phyloP scores from a whole-genome alignment of 1,140 invertebrate species.

The Triops longicaudatus region DNA sequence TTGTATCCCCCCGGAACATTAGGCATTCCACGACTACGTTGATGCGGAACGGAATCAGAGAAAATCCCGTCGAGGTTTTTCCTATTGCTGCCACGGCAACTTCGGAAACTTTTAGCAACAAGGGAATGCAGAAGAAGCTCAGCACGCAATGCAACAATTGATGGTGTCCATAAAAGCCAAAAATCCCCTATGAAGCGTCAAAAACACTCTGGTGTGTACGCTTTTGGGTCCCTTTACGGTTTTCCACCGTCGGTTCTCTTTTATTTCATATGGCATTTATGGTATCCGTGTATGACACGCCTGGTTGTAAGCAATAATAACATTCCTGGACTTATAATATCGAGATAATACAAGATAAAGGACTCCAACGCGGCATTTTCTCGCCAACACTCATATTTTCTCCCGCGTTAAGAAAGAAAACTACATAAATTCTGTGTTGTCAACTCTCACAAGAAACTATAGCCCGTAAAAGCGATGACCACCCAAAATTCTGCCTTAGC shows the following conservation, averaged over 20 bases:
- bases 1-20: neutral
- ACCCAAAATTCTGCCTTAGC: neutral
- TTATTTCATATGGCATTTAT: neutral
- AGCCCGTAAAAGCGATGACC: neutral
- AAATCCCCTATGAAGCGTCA: neutral
- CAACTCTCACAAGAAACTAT: neutral
- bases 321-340: neutral
- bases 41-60: constrained; percentile 10
- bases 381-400: neutral
- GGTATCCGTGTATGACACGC: constrained; percentile 14
- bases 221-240: no score
- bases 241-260: neutral
- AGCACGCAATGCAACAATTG: neutral
- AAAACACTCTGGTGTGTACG: neutral
- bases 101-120: neutral
- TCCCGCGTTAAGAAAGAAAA: no score
- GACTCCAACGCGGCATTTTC: neutral
- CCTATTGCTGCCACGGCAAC: neutral
- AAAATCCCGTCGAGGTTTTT: neutral
- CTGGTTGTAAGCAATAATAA: constrained; percentile 12
- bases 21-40: neutral
- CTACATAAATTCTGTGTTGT: neutral
- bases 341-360: neutral
- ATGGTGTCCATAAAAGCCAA: neutral
- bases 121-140: neutral